Percentiles rank a stretch among this genome's conserved stretches.
These are phyloP conservation scores for Eleutherodactylus coqui DNA, from an alignment of 2,797 vertebrate genomes.

Conservation along the genomic window DNA sequence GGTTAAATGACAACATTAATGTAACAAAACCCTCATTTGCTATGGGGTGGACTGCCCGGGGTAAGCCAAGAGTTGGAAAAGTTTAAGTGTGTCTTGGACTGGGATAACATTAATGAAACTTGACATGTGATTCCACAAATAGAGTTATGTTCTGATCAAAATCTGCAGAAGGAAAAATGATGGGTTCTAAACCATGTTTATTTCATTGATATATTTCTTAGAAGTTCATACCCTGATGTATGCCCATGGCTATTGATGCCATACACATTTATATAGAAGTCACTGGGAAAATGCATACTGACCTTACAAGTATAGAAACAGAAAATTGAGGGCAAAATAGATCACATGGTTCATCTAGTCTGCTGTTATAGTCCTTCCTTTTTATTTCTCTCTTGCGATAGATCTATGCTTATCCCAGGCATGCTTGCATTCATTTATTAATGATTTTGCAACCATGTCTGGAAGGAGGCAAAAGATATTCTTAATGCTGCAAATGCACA, in stretches of 20 bases:
- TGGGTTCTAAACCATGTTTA: neutral
- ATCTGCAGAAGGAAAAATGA: neutral
- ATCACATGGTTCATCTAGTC: too few relatives aligned
- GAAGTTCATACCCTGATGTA: neutral
- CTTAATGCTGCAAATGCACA: too few relatives aligned
- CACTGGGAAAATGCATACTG: neutral
- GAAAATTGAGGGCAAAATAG: too few relatives aligned
- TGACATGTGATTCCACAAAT: neutral
- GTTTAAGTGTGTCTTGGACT: neutral
- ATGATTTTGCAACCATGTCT: too few relatives aligned
- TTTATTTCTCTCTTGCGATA: too few relatives aligned
- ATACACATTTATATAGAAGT: neutral
- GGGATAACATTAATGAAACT: neutral
- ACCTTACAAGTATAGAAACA: neutral
- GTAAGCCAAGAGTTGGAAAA: neutral
- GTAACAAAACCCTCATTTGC: slow-evolving; percentile 20
- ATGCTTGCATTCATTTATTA: too few relatives aligned
- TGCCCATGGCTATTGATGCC: neutral
- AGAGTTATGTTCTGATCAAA: neutral
- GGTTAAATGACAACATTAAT: slow-evolving; percentile 18
- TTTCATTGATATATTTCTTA: neutral
- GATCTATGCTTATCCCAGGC: too few relatives aligned
- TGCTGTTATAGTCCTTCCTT: too few relatives aligned
- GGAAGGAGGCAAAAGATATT: too few relatives aligned
- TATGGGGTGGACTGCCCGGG: neutral